phyloP scores from a whole-genome alignment of 2,113 vertebrate species.

The Arenaria interpres region DNA sequence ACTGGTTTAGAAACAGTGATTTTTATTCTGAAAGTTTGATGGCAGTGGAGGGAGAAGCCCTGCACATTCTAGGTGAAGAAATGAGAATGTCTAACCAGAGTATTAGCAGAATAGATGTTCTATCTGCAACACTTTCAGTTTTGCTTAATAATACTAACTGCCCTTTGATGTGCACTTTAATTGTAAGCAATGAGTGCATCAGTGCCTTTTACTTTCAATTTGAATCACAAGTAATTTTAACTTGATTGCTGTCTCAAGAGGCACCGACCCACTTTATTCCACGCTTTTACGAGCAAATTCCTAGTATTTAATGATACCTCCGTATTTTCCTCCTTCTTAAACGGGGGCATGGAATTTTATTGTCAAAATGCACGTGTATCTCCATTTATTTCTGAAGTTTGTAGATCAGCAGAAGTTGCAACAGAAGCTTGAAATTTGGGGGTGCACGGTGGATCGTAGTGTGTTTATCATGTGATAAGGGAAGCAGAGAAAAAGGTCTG shows the following conservation, averaged over 20 bases:
- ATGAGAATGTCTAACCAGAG: background rate
- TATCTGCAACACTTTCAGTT: background rate
- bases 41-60: background rate
- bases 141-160: background rate
- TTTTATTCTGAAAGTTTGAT: background rate
- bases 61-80: background rate
- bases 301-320: background rate
- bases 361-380: background rate
- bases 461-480: background rate
- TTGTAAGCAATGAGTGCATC: background rate
- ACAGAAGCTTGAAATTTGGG: background rate
- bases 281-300: background rate
- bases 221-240: slow-evolving; percentile 34
- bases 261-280: background rate
- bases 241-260: background rate
- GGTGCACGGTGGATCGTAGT: background rate
- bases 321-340: background rate
- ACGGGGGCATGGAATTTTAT: background rate
- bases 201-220: background rate
- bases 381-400: background rate
- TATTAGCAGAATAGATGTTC: background rate
- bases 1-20: background rate
- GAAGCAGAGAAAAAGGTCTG: background rate
- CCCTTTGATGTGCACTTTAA: background rate
- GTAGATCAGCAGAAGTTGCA: background rate